Conservation (phyloP, 2,888 invertebrate species). For the Scrobipalpa costella region DNA sequence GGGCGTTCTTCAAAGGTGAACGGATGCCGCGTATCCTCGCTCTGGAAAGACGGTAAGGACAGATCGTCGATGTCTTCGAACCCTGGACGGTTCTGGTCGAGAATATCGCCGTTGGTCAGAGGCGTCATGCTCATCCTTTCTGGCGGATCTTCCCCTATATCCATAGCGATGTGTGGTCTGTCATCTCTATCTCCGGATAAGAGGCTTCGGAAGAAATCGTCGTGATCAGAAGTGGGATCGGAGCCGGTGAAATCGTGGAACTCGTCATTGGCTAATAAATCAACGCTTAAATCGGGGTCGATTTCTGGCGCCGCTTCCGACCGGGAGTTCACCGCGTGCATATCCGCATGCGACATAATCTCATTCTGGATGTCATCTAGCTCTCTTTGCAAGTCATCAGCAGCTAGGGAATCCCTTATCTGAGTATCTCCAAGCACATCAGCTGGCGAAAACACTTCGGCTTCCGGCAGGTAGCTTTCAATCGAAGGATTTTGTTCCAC, state of each 20-base stretch:
- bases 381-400: conserved; percentile 68
- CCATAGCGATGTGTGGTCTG: conserved; percentile 61
- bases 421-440: conserved; percentile 60
- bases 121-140: conserved; percentile 68
- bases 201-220: conserved; percentile 68
- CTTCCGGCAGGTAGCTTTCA: conserved; percentile 48
- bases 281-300: conserved; percentile 57
- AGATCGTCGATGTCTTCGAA: conserved; percentile 75
- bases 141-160: conserved; percentile 60
- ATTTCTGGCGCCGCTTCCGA: conserved; percentile 51
- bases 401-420: conserved; percentile 62
- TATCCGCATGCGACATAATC: conserved; percentile 67
- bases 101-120: conserved; percentile 65
- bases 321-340: conserved; percentile 31
- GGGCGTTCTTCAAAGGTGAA: conserved; percentile 55
- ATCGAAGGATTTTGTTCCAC: conserved; percentile 76
- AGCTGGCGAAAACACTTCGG: conserved; percentile 56
- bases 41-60: conserved; percentile 68
- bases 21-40: conserved; percentile 61
- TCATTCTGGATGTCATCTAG: conserved; percentile 73
- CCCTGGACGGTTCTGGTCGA: conserved; percentile 63
- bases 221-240: conserved; percentile 60
- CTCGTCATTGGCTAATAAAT: conserved; percentile 55
- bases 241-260: conserved; percentile 63
- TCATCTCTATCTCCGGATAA: conserved; percentile 59